These are phyloP conservation scores for Tetramorium parvispinum DNA, from an alignment of 1,140 invertebrate genomes.

Conservation along the genomic window DNA sequence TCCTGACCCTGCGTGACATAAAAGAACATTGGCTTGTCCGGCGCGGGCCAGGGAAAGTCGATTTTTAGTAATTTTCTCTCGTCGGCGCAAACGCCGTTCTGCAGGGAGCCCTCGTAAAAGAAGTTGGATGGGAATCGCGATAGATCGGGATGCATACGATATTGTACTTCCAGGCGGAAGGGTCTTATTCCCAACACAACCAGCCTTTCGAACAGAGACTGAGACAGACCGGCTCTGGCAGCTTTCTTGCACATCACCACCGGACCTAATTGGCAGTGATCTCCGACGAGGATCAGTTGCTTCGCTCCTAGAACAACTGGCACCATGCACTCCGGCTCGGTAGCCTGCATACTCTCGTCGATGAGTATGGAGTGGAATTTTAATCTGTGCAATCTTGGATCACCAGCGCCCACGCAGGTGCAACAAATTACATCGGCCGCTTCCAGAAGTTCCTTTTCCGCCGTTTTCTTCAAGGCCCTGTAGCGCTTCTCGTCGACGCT, in stretches of 20 bases:
- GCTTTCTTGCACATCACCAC: constrained; percentile 99
- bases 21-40: constrained; percentile 99
- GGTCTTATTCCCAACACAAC: constrained; percentile 98
- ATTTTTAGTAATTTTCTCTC: constrained; percentile 95
- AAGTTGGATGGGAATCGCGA: constrained; percentile 99
- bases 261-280: constrained; percentile 99
- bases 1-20: constrained; percentile 99
- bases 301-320: constrained; percentile 99
- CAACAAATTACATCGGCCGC: constrained; percentile 99
- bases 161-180: constrained; percentile 98
- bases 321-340: constrained; percentile 99
- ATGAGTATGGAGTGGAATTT: constrained; percentile 99
- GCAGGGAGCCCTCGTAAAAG: constrained; percentile 99
- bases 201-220: constrained; percentile 98
- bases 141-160: constrained; percentile 99
- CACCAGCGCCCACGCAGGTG: constrained; percentile 99
- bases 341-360: constrained; percentile 98
- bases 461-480: constrained; percentile 94
- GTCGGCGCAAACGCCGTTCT: constrained; percentile 99
- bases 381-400: constrained; percentile 95
- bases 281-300: constrained; percentile 97
- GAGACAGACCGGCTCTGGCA: constrained; percentile 97
- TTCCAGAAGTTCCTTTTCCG: constrained; percentile 96
- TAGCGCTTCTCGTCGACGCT: constrained; percentile 98
- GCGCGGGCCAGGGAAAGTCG: constrained; percentile 99